Conservation (phyloP, 1,140 invertebrate genomes). For the Hormaphis cornu region DNA sequence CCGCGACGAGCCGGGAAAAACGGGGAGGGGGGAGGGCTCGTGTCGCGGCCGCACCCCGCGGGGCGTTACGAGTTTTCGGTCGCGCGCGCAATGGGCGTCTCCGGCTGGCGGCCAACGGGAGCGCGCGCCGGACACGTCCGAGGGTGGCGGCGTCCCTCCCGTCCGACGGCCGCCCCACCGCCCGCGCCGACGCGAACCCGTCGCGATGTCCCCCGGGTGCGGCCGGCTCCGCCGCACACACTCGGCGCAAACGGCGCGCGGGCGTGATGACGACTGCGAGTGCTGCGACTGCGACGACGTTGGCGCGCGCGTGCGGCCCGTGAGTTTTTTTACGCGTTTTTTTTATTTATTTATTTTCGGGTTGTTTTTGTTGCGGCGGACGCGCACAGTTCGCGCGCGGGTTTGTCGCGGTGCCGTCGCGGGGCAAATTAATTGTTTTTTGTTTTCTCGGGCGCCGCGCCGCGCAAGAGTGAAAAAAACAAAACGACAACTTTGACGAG, state of each 20-base stretch:
- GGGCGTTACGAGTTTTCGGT: too few relatives aligned
- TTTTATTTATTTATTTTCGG: slow-evolving; percentile 8
- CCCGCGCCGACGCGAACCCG: not conserved
- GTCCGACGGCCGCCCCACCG: not conserved
- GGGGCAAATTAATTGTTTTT: too few relatives aligned
- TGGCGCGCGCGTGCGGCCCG: not conserved
- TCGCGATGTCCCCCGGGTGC: not conserved
- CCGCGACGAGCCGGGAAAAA: not conserved
- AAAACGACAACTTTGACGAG: not conserved
- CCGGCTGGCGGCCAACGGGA: not conserved
- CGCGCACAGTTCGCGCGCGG: slow-evolving; percentile 12
- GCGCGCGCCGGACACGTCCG: not conserved
- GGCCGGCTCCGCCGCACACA: not conserved
- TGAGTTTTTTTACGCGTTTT: not conserved
- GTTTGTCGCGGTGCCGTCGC: slow-evolving; percentile 5
- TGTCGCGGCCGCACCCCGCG: not conserved
- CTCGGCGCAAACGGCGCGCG: not conserved
- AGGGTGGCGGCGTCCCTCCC: slow-evolving; percentile 6
- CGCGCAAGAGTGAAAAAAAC: too few relatives aligned
- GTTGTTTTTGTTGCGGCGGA: slow-evolving; percentile 14
- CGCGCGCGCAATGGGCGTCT: not conserved
- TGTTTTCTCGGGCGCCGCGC: too few relatives aligned
- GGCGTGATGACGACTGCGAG: slow-evolving; percentile 9
- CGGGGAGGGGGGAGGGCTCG: not conserved
- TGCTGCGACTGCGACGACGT: not conserved